Evolutionary conservation across 2,888 invertebrate genomes (phyloP), one percentile per base, ranked within the genome.

Genomic region (Drepanosiphum platanoidis): DNA sequence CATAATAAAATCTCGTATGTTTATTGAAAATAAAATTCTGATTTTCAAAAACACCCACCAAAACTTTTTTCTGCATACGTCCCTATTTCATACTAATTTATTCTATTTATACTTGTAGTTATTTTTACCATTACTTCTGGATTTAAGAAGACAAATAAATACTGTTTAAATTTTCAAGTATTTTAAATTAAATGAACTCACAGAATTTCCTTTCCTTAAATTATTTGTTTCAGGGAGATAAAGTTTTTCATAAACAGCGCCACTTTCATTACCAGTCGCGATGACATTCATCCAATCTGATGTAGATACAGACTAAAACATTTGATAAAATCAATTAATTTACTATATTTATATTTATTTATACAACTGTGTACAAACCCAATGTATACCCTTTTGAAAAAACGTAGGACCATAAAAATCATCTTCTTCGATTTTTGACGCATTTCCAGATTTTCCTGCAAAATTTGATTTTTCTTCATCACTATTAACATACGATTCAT

Each of bases 221-320:
- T 68, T 34, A 77, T 84, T 84, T 5, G 36, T 68, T 27, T 75
- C 84, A 30, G 75, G 30, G 3, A 75, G 3, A 68, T 68, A 84
- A 4, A 68, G 9, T 30, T 75, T 84, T 84, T 84, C 77, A 77
- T 84, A 84, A 68, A 84, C 22, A 84, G 11, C 46, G 36, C 84
- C 84, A 84, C 68, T 52, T 68, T 58, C 75, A 68, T 84, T 30
- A 36, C 75, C 84, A 77, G 84, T 84, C 30, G 84, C 84, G 68
- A 84, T 75, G 4, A 68, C 8, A 68, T 84, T 84, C 75, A 77
- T 84, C 84, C 84, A 84, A 68, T 84, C 13, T 7, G 84, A 84
- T 36, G 66, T n/a, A 68, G 84, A 52, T 15, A 84, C 32, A 22
- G 84, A 77, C 84, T 84, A 58, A 84, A 84, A 68, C 13, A 84